These are phyloP conservation scores for Oryzias dopingdopingensis DNA, from an alignment of 2,797 vertebrate genomes.

Conservation along the genomic window DNA sequence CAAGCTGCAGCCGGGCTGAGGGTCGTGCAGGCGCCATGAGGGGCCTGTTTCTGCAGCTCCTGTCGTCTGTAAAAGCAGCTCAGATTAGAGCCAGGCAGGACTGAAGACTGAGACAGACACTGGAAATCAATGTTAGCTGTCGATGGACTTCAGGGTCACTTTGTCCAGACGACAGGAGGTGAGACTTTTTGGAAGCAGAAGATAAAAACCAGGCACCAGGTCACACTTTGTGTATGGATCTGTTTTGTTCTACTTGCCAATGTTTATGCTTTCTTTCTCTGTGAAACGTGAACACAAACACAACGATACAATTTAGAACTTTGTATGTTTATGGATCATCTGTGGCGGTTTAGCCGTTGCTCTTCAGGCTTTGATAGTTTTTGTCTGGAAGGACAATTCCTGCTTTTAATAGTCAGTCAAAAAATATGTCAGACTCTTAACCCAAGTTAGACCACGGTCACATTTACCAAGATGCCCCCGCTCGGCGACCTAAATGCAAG, in stretches of 20 bases:
- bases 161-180: conserved; percentile 32
- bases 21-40: conserved; percentile 20
- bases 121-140: conserved; percentile 75
- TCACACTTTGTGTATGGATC: too few relatives aligned
- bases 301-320: too few relatives aligned
- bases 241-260: neutral
- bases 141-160: conserved; percentile 72
- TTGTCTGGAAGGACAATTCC: too few relatives aligned
- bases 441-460: too few relatives aligned
- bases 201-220: conserved; percentile 1
- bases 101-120: conserved; percentile 51
- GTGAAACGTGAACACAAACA: neutral
- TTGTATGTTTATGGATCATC: too few relatives aligned
- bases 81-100: conserved; percentile 31
- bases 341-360: too few relatives aligned
- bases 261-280: neutral
- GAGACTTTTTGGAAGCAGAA: conserved; percentile 32
- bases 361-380: too few relatives aligned
- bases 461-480: too few relatives aligned
- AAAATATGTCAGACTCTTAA: too few relatives aligned
- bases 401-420: too few relatives aligned
- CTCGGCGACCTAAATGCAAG: too few relatives aligned
- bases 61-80: conserved; percentile 56
- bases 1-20: too few relatives aligned
- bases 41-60: conserved; percentile 56